Evolutionary conservation across 2,888 invertebrate genomes (phyloP).

Genomic region (Perizoma flavofasciatum): DNA sequence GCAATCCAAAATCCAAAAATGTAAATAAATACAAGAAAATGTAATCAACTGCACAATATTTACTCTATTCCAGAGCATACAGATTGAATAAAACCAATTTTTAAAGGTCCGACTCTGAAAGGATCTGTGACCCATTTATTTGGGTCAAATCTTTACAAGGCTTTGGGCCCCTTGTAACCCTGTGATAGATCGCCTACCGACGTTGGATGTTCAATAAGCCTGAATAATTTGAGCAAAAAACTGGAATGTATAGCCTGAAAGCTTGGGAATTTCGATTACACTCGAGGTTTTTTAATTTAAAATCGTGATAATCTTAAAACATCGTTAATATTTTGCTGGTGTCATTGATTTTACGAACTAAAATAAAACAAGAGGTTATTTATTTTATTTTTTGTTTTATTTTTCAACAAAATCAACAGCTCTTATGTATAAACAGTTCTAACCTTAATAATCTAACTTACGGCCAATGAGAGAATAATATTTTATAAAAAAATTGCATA

Average conservation of each 20-base stretch:
- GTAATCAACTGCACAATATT: conserved; percentile 36
- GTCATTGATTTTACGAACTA: too few relatives aligned
- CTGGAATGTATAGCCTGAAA: conserved; percentile 26
- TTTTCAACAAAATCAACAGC: too few relatives aligned
- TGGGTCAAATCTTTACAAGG: conserved; percentile 60
- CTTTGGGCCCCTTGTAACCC: conserved; percentile 55
- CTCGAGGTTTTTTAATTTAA: conserved; percentile 19
- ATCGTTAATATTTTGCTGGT: too few relatives aligned
- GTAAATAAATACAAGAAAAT: conserved; percentile 27
- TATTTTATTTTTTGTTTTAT: too few relatives aligned
- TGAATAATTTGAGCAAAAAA: conserved; percentile 71
- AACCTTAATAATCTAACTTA: too few relatives aligned
- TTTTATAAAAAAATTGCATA: too few relatives aligned
- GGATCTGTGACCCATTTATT: conserved; percentile 65
- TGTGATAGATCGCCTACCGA: conserved; percentile 68
- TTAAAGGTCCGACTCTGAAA: conserved; percentile 62
- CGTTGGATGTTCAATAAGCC: conserved; percentile 69
- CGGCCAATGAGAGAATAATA: too few relatives aligned
- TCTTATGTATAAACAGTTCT: too few relatives aligned
- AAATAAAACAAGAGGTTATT: too few relatives aligned
- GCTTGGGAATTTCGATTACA: conserved; percentile 19
- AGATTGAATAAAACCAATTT: conserved; percentile 66
- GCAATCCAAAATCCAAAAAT: conserved; percentile 16
- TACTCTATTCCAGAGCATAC: conserved; percentile 57
- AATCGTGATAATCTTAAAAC: background rate